phyloP scores from a whole-genome alignment of 2,797 vertebrate genomes.

The Dromococcyx pavoninus region DNA sequence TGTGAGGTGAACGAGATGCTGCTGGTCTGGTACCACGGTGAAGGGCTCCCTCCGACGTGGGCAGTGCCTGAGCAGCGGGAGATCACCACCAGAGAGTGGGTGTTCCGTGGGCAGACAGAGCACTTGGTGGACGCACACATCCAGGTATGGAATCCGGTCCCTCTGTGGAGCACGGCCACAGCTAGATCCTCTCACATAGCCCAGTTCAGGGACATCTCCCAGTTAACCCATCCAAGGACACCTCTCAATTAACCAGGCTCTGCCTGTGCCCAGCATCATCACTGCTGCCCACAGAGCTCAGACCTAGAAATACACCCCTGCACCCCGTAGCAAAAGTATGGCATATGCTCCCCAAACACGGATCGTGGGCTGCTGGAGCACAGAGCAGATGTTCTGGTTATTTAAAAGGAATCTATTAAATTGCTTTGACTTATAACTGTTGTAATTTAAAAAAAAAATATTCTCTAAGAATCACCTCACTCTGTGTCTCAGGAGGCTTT shows the following conservation, averaged over 20 bases:
- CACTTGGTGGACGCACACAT: slow-evolving; percentile 82
- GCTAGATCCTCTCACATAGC: background rate
- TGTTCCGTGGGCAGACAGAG: slow-evolving; percentile 79
- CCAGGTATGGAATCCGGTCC: slow-evolving; percentile 50
- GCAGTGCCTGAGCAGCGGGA: slow-evolving; percentile 76
- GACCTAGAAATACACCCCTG: background rate
- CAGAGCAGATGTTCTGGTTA: slow-evolving; percentile 4
- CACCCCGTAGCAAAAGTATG: rapidly evolving
- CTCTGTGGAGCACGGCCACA: rapidly evolving
- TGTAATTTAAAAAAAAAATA: background rate
- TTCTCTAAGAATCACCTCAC: background rate
- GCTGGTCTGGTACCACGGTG: slow-evolving; percentile 83
- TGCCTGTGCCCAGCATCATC: background rate
- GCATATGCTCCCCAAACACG: background rate
- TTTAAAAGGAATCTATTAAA: background rate
- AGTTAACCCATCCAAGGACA: too few relatives aligned
- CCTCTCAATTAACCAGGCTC: background rate
- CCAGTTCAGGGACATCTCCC: background rate
- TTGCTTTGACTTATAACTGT: background rate
- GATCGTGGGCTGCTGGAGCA: background rate
- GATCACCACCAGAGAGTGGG: slow-evolving; percentile 74
- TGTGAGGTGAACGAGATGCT: slow-evolving; percentile 80
- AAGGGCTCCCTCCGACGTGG: slow-evolving; percentile 74
- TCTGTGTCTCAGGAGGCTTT: background rate
- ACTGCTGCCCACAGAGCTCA: background rate